phyloP scores from a whole-genome alignment of 2,113 vertebrate genomes.

The Mastomys coucha region DNA sequence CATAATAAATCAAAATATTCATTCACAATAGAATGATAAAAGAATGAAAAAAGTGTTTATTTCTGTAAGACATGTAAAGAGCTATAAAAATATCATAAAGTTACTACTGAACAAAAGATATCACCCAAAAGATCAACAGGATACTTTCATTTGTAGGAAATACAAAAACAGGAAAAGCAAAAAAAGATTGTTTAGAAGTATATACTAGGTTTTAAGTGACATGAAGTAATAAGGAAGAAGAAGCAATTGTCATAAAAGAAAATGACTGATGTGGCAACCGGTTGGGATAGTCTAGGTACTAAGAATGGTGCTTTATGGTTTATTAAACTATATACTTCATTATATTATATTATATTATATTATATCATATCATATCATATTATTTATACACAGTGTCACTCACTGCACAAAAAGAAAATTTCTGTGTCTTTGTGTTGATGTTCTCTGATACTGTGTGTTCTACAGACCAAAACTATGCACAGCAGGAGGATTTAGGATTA shows the following conservation, averaged over 20 bases:
- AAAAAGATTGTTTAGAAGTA: neutral
- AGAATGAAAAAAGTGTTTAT: neutral
- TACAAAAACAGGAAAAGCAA: neutral
- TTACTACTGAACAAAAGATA: neutral
- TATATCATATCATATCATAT: too few relatives aligned
- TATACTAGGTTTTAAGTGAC: neutral
- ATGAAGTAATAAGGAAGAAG: constrained; percentile 9
- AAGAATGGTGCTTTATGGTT: neutral
- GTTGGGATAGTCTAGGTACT: neutral
- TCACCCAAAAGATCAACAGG: neutral
- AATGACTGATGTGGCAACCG: neutral
- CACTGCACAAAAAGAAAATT: neutral
- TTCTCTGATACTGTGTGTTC: neutral
- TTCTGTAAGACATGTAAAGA: neutral
- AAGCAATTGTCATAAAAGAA: neutral
- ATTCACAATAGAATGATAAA: neutral
- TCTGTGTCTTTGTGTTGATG: neutral
- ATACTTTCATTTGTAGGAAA: constrained; percentile 25
- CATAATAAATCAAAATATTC: constrained; percentile 7
- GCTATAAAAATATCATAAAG: neutral
- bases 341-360: too few relatives aligned
- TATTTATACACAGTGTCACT: neutral
- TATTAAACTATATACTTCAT: neutral
- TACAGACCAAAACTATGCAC: neutral
- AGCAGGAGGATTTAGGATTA: neutral